Base-by-base conservation (phyloP, 2,113 vertebrate genomes). In the Rhagologus leucostigma region DNA sequence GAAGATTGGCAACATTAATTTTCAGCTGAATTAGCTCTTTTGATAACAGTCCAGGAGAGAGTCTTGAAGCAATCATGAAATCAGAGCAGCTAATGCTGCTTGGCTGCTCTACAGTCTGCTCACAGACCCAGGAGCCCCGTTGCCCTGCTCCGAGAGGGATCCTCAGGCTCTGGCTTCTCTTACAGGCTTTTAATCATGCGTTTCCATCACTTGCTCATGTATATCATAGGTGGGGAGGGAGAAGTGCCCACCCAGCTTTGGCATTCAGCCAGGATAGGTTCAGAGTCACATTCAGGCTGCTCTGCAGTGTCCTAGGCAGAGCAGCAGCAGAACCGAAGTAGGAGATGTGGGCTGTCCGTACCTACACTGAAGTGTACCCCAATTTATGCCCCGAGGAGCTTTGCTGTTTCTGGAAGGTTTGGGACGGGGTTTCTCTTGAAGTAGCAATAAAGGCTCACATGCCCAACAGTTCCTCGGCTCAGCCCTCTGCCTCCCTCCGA, bases 21-120 rank as follows among this genome's bases (percentile, higher is more conserved):
- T 93, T 74, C 50, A 77, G 33, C 59, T 84, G 75, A 90, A 90
- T 93, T 93, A 88, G n/a, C 59, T 90, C 55, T 94, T 91, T 77
- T 47, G 63, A 27, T 39, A 59, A 59, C 16, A 46, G 50, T 88
- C 67, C 86, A 88, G 70, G 63, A 79, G 57, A 37, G 3, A 68
- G 9, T 46, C 75, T 88, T 83, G 78, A 27, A 90, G 46, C 67
- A 80, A 2, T 44, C n/a, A 46, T 16, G 33, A 35, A 68, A 83
- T 62, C 22, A 44, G 87, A 79, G 71, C 49, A 88, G 62, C 16
- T 56, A 6, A 12, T 14, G 74, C 49, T 75, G 50, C 59, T 46
- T 77, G 78, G 59, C 50, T 82, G 7, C 8, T 73, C 15, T 1
- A 0, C 2, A 16, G 33, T 7, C 21, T 53, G 32, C 13, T 35